Percentiles rank a stretch among this genome's conserved stretches.
phyloP scores from a whole-genome alignment of 2,888 invertebrate genomes.

The Cyaniris semiargus region DNA sequence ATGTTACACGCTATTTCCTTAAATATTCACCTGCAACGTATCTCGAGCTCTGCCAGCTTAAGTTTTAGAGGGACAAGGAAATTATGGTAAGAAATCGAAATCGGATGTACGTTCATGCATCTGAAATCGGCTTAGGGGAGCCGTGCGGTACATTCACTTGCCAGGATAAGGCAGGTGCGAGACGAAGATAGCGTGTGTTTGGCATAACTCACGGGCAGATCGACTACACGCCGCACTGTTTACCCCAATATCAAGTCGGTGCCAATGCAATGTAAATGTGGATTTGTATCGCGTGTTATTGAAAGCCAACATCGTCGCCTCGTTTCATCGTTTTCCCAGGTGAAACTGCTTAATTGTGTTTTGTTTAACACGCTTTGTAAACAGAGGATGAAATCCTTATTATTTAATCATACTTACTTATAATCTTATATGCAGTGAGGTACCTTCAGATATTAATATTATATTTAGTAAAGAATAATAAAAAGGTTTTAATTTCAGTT shows the following conservation, averaged over 20 bases:
- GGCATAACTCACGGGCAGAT: conserved; percentile 56
- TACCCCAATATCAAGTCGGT: conserved; percentile 56
- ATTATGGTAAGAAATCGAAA: conserved; percentile 28
- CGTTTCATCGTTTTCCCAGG: conserved; percentile 25
- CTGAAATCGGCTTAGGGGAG: conserved; percentile 62
- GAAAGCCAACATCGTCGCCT: conserved; percentile 37
- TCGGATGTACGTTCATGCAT: conserved; percentile 51
- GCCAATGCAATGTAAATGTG: conserved; percentile 52
- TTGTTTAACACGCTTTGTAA: background rate
- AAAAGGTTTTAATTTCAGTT: background rate
- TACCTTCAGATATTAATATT: background rate
- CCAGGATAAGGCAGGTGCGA: conserved; percentile 66
- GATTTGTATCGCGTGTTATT: conserved; percentile 44
- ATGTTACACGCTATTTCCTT: background rate
- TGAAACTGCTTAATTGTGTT: background rate
- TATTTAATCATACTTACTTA: background rate
- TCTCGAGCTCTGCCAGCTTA: background rate
- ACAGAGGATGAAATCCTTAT: background rate
- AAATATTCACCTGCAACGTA: background rate
- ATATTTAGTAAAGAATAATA: too few species aligned
- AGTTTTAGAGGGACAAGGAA: background rate
- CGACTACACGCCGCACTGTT: conserved; percentile 55
- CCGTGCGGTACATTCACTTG: conserved; percentile 40
- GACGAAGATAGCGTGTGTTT: conserved; percentile 66
- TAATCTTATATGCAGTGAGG: background rate